phyloP scores from a whole-genome alignment of 2,888 invertebrate genomes.

The Drosophila lutescens region DNA sequence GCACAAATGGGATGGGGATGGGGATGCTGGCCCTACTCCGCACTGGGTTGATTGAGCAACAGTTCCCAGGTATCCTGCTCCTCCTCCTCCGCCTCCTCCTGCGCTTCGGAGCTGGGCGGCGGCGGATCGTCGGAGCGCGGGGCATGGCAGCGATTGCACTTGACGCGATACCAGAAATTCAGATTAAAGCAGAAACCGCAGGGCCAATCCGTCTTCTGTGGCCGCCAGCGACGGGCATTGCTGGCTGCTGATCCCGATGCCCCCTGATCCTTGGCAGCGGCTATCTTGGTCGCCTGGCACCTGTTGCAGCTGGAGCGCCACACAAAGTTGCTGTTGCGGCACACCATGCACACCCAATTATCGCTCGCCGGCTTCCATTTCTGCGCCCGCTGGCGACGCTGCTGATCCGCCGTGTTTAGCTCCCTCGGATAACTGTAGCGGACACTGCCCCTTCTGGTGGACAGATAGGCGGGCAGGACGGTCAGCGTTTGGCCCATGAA shows the following conservation, averaged over 20 bases:
- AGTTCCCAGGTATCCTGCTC: constrained; percentile 61
- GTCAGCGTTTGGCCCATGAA: constrained; percentile 56
- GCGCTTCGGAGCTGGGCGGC: constrained; percentile 31
- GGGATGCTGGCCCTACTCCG: constrained; percentile 13
- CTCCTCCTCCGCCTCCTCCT: neutral
- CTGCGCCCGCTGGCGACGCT: constrained; percentile 48
- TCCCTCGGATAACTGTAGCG: constrained; percentile 55
- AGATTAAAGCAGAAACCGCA: constrained; percentile 56
- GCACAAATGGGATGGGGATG: neutral
- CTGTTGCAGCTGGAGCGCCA: constrained; percentile 70
- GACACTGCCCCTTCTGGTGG: constrained; percentile 52
- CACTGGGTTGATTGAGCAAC: constrained; percentile 35
- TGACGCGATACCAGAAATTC: constrained; percentile 66
- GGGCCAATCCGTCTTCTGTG: constrained; percentile 53
- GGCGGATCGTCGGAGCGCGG: constrained; percentile 36
- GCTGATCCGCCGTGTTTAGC: constrained; percentile 29
- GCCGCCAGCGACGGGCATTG: constrained; percentile 18
- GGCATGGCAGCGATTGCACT: constrained; percentile 63
- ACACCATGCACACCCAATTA: constrained; percentile 63
- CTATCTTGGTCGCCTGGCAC: constrained; percentile 45
- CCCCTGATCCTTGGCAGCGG: constrained; percentile 4
- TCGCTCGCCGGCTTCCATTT: constrained; percentile 68
- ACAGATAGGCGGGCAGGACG: constrained; percentile 65
- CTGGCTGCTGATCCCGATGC: neutral
- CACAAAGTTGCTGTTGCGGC: constrained; percentile 66